These are phyloP conservation scores for Clavelina lepadiformis DNA, from an alignment of 23 tunicate genomes.

Conservation along the genomic window DNA sequence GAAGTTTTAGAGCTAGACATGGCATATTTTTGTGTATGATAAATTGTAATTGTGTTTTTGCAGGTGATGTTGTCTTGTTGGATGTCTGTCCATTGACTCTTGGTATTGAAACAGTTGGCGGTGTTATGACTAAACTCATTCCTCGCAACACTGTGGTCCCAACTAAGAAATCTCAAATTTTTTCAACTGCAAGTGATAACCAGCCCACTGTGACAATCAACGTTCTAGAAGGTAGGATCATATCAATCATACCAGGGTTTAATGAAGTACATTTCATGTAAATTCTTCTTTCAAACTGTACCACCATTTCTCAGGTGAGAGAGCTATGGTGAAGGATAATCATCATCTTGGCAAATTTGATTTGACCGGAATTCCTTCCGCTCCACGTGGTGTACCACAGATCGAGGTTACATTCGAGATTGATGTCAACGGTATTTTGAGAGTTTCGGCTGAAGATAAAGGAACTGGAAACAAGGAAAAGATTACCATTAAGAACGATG, in stretches of 20 bases:
- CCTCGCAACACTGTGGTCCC: conserved; percentile 96
- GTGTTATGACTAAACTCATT: conserved; percentile 97
- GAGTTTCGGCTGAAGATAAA: conserved; percentile 97
- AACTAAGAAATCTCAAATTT: conserved; percentile 95
- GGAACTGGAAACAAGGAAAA: conserved; percentile 98
- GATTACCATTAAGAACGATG: conserved; percentile 89
- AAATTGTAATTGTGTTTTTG: conserved; percentile 5
- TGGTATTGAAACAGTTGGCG: conserved; percentile 99
- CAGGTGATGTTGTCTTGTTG: conserved; percentile 86
- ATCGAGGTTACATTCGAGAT: conserved; percentile 98
- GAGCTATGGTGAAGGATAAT: conserved; percentile 96
- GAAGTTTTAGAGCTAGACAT: no score
- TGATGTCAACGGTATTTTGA: conserved; percentile 94
- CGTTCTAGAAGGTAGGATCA: conserved; percentile 71
- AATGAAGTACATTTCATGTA: background rate
- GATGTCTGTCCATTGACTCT: conserved; percentile 95
- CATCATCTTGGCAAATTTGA: conserved; percentile 97
- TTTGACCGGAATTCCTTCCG: conserved; percentile 96
- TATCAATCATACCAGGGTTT: background rate
- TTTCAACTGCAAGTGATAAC: conserved; percentile 97
- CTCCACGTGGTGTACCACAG: conserved; percentile 96
- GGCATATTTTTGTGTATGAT: background rate
- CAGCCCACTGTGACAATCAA: conserved; percentile 98
- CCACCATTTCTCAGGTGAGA: conserved; percentile 63
- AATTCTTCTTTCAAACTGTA: background rate